phyloP scores from a whole-genome alignment of 2,797 vertebrate species.

The Microctenopoma stevenorrisi region DNA sequence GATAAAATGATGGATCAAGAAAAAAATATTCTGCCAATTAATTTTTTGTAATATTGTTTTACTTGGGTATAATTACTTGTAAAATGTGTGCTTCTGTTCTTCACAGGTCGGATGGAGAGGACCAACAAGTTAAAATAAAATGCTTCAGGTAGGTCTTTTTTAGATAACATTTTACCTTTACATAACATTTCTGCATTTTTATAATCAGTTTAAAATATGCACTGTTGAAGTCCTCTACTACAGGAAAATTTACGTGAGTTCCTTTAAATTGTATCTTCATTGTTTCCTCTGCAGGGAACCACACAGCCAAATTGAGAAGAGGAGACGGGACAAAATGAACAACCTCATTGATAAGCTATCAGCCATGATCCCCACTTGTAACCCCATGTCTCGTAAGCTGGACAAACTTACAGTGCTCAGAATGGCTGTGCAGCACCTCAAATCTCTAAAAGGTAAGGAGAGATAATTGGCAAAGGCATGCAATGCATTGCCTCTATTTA shows the following conservation, averaged over 20 bases:
- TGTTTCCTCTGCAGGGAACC: conserved; percentile 85
- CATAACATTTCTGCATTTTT: neutral
- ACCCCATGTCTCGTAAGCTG: conserved; percentile 89
- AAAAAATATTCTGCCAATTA: no score
- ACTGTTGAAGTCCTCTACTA: neutral
- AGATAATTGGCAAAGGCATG: no score
- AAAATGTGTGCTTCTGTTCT: conserved; percentile 23
- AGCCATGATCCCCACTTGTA: conserved; percentile 93
- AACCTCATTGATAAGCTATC: conserved; percentile 93
- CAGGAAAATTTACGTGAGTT: neutral
- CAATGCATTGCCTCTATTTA: no score
- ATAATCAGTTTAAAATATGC: neutral
- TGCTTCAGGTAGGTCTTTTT: conserved; percentile 85
- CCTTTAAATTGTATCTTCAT: neutral
- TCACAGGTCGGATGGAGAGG: conserved; percentile 88
- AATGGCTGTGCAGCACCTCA: conserved; percentile 94
- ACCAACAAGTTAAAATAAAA: conserved; percentile 89
- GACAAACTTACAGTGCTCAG: conserved; percentile 95
- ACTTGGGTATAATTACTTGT: neutral
- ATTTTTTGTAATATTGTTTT: no score
- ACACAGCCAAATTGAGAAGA: conserved; percentile 95
- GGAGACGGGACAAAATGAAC: conserved; percentile 96
- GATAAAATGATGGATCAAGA: neutral
- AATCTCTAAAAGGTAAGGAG: conserved; percentile 89
- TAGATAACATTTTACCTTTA: neutral